Conservation (phyloP, 2,888 invertebrate genomes). For the Brachypterus glaber region DNA sequence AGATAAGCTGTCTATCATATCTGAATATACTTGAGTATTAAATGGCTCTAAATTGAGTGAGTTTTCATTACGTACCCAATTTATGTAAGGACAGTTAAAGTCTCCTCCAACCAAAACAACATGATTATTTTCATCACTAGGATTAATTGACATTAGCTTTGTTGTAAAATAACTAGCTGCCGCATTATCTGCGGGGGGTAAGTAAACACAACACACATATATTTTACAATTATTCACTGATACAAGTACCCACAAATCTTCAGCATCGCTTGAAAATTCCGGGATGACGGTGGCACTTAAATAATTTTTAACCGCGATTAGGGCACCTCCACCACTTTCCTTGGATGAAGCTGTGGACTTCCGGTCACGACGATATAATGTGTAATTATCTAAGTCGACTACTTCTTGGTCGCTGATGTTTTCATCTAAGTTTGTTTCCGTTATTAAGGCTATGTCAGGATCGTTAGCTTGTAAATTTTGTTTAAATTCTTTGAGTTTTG, state of each 20-base stretch:
- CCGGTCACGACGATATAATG: conserved; percentile 11
- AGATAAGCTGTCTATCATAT: too few relatives aligned
- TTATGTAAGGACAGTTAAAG: too few relatives aligned
- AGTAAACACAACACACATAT: conserved; percentile 8
- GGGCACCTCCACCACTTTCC: conserved; percentile 8
- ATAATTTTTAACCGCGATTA: conserved; percentile 12
- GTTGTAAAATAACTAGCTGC: too few relatives aligned
- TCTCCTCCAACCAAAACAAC: background rate
- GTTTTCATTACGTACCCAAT: too few relatives aligned
- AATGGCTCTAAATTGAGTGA: too few relatives aligned
- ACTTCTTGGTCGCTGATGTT: conserved; percentile 9
- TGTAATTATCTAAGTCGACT: conserved; percentile 9
- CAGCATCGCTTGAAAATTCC: conserved; percentile 7
- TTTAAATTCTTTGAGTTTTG: too few relatives aligned
- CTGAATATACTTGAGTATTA: too few relatives aligned
- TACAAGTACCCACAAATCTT: conserved; percentile 6
- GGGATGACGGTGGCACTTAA: conserved; percentile 1
- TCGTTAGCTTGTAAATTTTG: too few relatives aligned
- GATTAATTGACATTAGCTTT: conserved; percentile 1
- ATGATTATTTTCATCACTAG: conserved; percentile 1
- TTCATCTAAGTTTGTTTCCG: too few relatives aligned
- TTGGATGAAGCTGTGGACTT: conserved; percentile 8
- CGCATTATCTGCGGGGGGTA: conserved; percentile 5
- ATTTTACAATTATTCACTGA: background rate
- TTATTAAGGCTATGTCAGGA: too few relatives aligned